These are phyloP conservation scores for Aradophagus sp. DNA, from an alignment of 1,140 invertebrate genomes.

Conservation along the genomic window DNA sequence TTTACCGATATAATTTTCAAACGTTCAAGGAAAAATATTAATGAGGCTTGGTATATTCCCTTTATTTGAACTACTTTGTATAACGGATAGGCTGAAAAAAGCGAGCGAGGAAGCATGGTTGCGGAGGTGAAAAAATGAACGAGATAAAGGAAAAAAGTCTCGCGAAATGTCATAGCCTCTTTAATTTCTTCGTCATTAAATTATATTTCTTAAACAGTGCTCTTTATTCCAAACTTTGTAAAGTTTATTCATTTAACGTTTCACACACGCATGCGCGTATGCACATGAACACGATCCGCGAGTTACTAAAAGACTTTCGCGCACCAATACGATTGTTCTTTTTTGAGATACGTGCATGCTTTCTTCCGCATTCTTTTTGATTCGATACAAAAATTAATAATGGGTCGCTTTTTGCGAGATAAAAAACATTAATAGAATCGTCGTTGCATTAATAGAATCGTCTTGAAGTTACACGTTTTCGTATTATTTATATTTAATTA, in stretches of 20 bases:
- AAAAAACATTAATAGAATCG: constrained; percentile 31
- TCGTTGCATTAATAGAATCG: too few species aligned
- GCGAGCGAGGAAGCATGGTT: too few species aligned
- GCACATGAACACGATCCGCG: constrained; percentile 7
- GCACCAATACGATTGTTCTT: constrained; percentile 37
- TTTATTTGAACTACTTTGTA: too few species aligned
- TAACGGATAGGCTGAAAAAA: too few species aligned
- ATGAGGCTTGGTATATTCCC: too few species aligned
- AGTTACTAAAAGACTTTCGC: constrained; percentile 24
- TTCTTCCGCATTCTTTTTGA: constrained; percentile 15
- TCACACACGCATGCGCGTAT: neutral
- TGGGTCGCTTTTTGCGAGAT: constrained; percentile 29
- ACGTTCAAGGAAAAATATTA: too few species aligned
- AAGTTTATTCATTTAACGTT: constrained; percentile 27
- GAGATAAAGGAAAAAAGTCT: too few species aligned
- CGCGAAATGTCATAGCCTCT: too few species aligned
- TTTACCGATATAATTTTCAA: too few species aligned
- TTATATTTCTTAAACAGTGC: constrained; percentile 12
- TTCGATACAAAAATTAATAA: constrained; percentile 36
- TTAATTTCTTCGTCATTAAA: constrained; percentile 16
- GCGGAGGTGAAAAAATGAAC: too few species aligned
- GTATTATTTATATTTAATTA: too few species aligned
- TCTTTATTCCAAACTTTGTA: constrained; percentile 7
- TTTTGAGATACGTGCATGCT: constrained; percentile 12
- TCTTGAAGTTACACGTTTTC: too few species aligned